Evolutionary conservation across 2,797 vertebrate species (phyloP), one percentile per base, ranked within the genome.

Genomic region (Melanotaenia maccullochi): DNA sequence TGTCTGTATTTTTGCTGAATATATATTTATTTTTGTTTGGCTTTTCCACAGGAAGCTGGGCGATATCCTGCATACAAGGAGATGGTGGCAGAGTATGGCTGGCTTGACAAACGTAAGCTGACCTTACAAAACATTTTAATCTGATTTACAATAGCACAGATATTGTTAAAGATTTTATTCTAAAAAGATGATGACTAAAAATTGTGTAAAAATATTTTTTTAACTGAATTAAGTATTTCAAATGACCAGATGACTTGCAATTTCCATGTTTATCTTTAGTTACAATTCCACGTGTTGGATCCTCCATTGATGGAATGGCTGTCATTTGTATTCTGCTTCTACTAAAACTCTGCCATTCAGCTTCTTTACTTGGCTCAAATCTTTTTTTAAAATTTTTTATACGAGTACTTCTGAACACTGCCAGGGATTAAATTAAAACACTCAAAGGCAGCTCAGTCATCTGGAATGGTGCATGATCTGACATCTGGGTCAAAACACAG

Each of bases 21-120:
- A 16, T 65, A 33, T 38, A n/a, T 12, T n/a, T 11, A 65, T 1
- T 12, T 68, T 11, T 68, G 33, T 55, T 47, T 71, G 52, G 30
- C 9, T 58, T 24, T 69, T 76, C 9, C 36, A 82, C 90, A 99
- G 98, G 98, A 99, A 87, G 96, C 95, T 0, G 98, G 97, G 65
- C 94, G 97, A 82, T 99, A 99, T 78, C 98, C 98, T 66, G 97
- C 97, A 5, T 99, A 97, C 92, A 99, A 99, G 89, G 98, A 99
- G 93, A 95, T 99, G 96, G 95, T 99, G 81, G 97, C 97, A 67
- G 98, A 99, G 79, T 99, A 99, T 81, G 97, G 97, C 88, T 99
- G 98, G 98, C 95, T 99, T 42, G 95, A 96, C 89, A 95, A 93
- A 93, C 32, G 98, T 99, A 96, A 88, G 97, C 87, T 71, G 0